Conservation (phyloP, 2,888 invertebrate species). For the Lycaena phlaeas region DNA sequence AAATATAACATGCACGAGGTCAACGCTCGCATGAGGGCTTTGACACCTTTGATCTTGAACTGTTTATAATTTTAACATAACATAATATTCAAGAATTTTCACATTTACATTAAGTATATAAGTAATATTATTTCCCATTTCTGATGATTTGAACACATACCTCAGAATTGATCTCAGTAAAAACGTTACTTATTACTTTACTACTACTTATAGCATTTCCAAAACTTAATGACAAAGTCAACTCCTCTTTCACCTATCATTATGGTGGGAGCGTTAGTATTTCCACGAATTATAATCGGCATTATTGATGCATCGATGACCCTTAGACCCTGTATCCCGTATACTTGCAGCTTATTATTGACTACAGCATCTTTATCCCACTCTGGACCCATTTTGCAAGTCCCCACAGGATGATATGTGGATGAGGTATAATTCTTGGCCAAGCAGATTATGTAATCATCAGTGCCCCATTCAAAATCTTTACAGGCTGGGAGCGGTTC, state of each 20-base stretch:
- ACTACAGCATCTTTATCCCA: constrained; percentile 76
- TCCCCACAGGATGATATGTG: constrained; percentile 58
- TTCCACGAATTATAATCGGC: constrained; percentile 83
- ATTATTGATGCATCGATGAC: constrained; percentile 87
- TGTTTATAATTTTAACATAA: no score
- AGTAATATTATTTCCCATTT: no score
- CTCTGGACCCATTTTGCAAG: constrained; percentile 68
- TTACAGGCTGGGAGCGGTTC: constrained; percentile 71
- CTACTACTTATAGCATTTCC: no score
- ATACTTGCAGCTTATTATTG: constrained; percentile 76
- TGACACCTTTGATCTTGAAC: no score
- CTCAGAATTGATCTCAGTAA: no score
- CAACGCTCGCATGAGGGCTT: no score
- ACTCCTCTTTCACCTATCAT: constrained; percentile 29
- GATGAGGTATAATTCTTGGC: constrained; percentile 68
- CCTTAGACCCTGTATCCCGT: constrained; percentile 72
- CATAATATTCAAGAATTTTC: no score
- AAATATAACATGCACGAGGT: no score
- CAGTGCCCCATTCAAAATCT: constrained; percentile 70
- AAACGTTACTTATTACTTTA: no score
- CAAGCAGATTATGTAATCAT: constrained; percentile 77
- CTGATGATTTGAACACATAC: no score
- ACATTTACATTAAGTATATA: no score
- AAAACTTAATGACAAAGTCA: constrained; percentile 35
- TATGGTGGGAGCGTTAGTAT: constrained; percentile 81